Conservation (phyloP, 2,113 vertebrate species). For the Pogona vitticeps region DNA sequence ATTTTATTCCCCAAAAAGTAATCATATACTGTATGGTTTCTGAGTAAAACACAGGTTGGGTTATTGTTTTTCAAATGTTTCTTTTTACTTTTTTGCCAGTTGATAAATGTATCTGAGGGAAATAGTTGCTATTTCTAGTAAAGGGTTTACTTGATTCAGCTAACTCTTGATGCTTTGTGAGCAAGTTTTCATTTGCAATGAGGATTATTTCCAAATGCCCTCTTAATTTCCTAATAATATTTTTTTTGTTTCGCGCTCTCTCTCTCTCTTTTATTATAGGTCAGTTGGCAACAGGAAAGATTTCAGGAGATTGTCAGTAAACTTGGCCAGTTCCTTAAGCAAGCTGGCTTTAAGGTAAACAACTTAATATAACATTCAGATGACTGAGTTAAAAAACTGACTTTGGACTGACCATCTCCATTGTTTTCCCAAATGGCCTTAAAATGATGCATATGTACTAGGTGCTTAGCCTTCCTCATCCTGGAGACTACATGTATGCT, state of each 20-base stretch:
- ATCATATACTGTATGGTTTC: too few relatives aligned
- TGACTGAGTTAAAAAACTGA: background rate
- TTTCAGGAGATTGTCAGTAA: conserved; percentile 92
- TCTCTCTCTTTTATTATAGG: conserved; percentile 80
- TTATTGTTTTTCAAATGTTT: too few relatives aligned
- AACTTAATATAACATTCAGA: background rate
- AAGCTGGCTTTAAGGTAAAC: conserved; percentile 97
- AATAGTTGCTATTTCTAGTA: too few relatives aligned
- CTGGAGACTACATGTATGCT: background rate
- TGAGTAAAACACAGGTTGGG: too few relatives aligned
- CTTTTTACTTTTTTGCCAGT: too few relatives aligned
- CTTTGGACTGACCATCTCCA: background rate
- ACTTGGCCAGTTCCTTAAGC: conserved; percentile 95
- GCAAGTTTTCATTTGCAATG: background rate
- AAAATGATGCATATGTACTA: too few relatives aligned
- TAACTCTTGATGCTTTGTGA: too few relatives aligned
- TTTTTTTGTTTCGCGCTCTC: too few relatives aligned
- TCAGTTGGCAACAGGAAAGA: conserved; percentile 94
- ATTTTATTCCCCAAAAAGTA: too few relatives aligned
- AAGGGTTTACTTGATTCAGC: too few relatives aligned
- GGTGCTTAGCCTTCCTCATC: too few relatives aligned
- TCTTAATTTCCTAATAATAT: background rate
- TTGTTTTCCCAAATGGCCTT: background rate
- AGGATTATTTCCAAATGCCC: background rate
- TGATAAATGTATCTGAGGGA: too few relatives aligned